A percentile compares a stretch with the other conserved stretches of the same genome.
Conservation (phyloP, 2,888 invertebrate genomes). For the Nowickia ferox region DNA sequence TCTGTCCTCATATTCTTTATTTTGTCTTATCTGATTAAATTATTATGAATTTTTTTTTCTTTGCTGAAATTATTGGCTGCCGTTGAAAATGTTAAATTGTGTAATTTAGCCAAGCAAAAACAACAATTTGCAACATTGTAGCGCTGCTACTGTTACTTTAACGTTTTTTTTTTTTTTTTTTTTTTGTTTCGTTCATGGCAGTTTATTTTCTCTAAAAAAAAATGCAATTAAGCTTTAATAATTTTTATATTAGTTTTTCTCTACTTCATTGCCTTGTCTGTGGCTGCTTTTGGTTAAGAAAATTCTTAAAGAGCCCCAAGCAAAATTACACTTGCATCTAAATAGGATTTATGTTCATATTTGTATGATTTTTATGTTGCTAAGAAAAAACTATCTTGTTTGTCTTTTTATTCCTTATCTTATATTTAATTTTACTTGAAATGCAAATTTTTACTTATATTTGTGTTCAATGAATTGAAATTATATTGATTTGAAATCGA, state of each 20-base stretch:
- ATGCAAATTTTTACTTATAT: no score
- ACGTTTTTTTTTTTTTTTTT: conserved; percentile 1
- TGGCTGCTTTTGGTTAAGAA: not conserved
- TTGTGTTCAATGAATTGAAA: no score
- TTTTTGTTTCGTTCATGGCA: conserved; percentile 45
- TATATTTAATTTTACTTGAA: no score
- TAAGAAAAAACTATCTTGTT: not conserved
- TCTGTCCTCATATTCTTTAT: conserved; percentile 43
- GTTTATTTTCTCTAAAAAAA: conserved; percentile 33
- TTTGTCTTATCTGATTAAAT: conserved; percentile 41
- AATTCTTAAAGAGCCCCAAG: conserved; percentile 8
- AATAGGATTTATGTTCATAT: not conserved
- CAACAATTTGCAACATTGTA: conserved; percentile 30
- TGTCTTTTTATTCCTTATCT: not conserved
- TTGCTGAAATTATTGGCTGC: conserved; percentile 13
- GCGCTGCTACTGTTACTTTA: not conserved
- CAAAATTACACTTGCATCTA: not conserved
- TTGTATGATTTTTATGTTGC: not conserved
- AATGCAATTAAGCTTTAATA: not conserved
- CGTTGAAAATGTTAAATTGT: conserved; percentile 42
- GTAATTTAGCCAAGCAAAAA: conserved; percentile 25
- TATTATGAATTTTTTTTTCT: conserved; percentile 33
- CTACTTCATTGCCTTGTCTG: conserved; percentile 12
- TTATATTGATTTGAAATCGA: no score
- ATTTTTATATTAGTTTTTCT: conserved; percentile 19